Evolutionary conservation across 1,140 invertebrate genomes (phyloP).

Genomic region (Cherax destructor): DNA sequence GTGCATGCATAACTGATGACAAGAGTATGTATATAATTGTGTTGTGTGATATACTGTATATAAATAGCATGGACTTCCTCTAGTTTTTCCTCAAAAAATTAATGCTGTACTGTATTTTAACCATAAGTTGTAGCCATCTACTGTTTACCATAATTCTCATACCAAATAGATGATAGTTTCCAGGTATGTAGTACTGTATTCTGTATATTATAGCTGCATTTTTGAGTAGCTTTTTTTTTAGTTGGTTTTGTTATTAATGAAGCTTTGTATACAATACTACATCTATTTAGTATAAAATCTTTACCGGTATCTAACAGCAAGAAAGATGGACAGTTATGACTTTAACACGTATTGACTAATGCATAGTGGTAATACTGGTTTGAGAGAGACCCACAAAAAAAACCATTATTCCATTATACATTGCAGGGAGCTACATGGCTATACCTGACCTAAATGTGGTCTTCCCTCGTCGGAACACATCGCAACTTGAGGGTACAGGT

Average conservation of each 20-base stretch:
- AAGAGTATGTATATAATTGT: too few relatives aligned
- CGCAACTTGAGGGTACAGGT: conserved; percentile 55
- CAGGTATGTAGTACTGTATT: too few relatives aligned
- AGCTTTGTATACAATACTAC: not conserved
- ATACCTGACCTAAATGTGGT: conserved; percentile 56
- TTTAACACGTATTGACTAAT: not conserved
- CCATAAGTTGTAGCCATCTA: too few relatives aligned
- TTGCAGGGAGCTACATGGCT: conserved; percentile 58
- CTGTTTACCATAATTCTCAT: too few relatives aligned
- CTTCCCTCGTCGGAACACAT: conserved; percentile 46
- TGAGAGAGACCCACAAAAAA: conserved; percentile 6
- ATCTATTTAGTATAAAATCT: not conserved
- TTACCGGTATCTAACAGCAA: not conserved
- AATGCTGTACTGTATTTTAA: too few relatives aligned
- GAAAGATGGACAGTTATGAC: not conserved
- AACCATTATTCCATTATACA: conserved; percentile 12
- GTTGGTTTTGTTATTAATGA: not conserved
- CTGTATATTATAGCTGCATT: too few relatives aligned
- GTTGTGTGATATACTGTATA: too few relatives aligned
- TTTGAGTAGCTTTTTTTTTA: too few relatives aligned
- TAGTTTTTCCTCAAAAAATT: too few relatives aligned
- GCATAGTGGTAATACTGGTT: not conserved
- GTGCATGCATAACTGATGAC: too few relatives aligned
- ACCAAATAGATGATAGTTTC: too few relatives aligned
- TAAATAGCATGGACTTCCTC: too few relatives aligned